A percentile compares a stretch with the other conserved stretches of the same genome.
These are phyloP conservation scores for Tipula vernalis DNA, from an alignment of 2,888 invertebrate species.

Conservation along the genomic window DNA sequence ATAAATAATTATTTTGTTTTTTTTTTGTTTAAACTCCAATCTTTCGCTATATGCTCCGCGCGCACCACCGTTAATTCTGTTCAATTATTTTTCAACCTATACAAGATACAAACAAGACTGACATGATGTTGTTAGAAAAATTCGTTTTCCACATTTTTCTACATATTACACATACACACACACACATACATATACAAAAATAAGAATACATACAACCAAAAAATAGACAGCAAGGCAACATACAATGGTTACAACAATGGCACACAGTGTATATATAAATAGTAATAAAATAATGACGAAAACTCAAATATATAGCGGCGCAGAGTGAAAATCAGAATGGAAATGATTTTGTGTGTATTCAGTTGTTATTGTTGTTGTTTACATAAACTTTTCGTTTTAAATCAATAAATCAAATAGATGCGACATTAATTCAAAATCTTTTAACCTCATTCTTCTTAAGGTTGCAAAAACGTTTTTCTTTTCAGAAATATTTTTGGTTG, in stretches of 20 bases:
- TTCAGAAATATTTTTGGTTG: not conserved
- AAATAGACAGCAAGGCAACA: not conserved
- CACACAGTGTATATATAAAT: not conserved
- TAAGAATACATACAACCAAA: not conserved
- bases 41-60: not conserved
- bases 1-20: not conserved
- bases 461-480: not conserved
- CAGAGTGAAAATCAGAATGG: not conserved
- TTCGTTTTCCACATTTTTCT: not conserved
- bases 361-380: not conserved
- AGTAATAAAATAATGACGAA: not conserved
- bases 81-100: not conserved
- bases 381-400: not conserved
- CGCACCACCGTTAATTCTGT: not conserved
- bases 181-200: not conserved
- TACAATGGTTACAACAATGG: not conserved
- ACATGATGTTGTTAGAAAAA: not conserved
- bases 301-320: not conserved
- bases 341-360: not conserved
- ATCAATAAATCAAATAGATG: not conserved
- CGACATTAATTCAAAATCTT: not conserved
- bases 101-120: not conserved
- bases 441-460: not conserved
- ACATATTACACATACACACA: not conserved
- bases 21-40: not conserved